Base-by-base conservation (phyloP, 2,888 invertebrate genomes). In the Monochamus alternatus region DNA sequence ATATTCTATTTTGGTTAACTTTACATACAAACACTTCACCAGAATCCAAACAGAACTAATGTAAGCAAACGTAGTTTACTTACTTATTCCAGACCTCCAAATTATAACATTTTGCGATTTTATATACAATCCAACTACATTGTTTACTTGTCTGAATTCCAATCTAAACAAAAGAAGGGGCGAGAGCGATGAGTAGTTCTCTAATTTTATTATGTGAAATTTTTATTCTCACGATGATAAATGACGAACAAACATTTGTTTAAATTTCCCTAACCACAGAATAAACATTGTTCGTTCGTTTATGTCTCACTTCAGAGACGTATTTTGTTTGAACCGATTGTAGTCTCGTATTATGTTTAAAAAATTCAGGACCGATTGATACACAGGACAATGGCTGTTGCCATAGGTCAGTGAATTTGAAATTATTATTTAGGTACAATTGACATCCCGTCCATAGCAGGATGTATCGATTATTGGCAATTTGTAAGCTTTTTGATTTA, bases 161-260 rank as follows among this genome's bases (percentile, higher is more conserved):
- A 68, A 43, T 22, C 58, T 59, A 68, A 59, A 58, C 55, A 68
- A 68, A 68, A 59, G 58, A 59, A 22, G 47, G 47, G 64, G 51
- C 47, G 14, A 64, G 68, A 1, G 58, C 67, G 55, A 68, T 58
- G 58, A 67, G 58, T 59, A 31, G 30, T 9, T 3, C 47, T 62
- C 31, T 47, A 30, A 62, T 69, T 69, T 69, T 69, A 47, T 69
- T 69, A n/a, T 62, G 38, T 69, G 12, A 59, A 47, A 32, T 22
- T 69, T 68, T 69, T 60, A 69, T 60, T 69, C 60, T 51, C 69
- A 69, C 69, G 60, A 55, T 69, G 69, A 69, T 69, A 69, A 69
- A 69, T 30, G 69, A 32, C 30, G 9, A 31, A 60, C 60, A 60
- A 69, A 69, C 62, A 69, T 43, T 69, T 47, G 60, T 60, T 59